Percentiles rank a stretch among this genome's conserved stretches.
Evolutionary conservation across 2,888 invertebrate genomes (phyloP).

Genomic region (Eustalomyia histrio): DNA sequence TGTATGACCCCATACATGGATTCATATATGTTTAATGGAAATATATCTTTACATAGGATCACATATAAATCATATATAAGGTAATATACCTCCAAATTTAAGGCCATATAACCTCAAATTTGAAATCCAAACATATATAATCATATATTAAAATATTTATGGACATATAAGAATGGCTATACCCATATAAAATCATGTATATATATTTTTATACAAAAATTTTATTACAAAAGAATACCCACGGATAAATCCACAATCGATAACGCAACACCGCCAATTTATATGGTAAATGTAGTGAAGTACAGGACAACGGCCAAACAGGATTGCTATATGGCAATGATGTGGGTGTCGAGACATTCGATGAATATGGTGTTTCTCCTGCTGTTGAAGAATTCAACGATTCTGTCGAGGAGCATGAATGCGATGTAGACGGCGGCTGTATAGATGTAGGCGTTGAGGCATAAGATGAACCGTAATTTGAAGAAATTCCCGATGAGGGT

Average conservation of each 20-base stretch:
- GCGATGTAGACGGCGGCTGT: slow-evolving; percentile 36
- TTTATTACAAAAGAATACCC: slow-evolving; percentile 71
- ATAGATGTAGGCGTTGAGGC: slow-evolving; percentile 41
- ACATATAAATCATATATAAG: too few relatives aligned
- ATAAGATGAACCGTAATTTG: slow-evolving; percentile 48
- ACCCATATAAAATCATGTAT: too few relatives aligned
- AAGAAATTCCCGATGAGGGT: slow-evolving; percentile 54
- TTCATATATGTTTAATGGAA: too few relatives aligned
- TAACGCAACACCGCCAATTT: slow-evolving; percentile 80
- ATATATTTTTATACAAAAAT: too few relatives aligned
- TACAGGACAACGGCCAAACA: slow-evolving; percentile 66
- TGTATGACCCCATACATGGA: too few relatives aligned
- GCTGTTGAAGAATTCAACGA: slow-evolving; percentile 70
- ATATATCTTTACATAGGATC: too few relatives aligned
- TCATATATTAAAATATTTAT: too few relatives aligned
- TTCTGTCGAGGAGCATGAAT: slow-evolving; percentile 69
- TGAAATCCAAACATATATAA: too few relatives aligned
- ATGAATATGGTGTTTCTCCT: slow-evolving; percentile 60
- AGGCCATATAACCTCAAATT: too few relatives aligned
- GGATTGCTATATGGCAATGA: slow-evolving; percentile 69
- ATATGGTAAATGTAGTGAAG: slow-evolving; percentile 77
- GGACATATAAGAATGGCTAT: too few relatives aligned
- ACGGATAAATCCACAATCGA: slow-evolving; percentile 81
- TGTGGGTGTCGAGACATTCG: slow-evolving; percentile 72
- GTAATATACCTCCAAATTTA: too few relatives aligned